Evolutionary conservation across 1,140 invertebrate genomes (phyloP), one percentile per base, ranked within the genome.

Genomic region (Brachionus asplanchnoidis): DNA sequence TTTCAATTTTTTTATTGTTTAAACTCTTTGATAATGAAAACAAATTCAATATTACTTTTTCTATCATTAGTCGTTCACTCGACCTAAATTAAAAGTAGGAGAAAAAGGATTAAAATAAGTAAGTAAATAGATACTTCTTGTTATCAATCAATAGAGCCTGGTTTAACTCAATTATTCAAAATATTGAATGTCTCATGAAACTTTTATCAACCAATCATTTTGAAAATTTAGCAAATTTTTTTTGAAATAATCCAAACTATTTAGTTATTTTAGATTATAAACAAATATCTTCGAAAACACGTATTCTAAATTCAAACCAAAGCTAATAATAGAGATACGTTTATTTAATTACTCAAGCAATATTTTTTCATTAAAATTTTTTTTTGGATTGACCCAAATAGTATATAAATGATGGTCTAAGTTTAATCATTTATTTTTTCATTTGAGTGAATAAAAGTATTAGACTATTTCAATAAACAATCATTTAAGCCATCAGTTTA

Each of bases 61-160:
- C 2, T 60, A 60, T 60, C 53, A 60, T 60, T 60, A 60, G 53
- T 20, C 17, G 53, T 60, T 60, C 20, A 60, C 1, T 60, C 53
- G 53, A 60, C 53, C 53, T 9, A 60, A 60, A 60, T 60, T 60
- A 9, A 26, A 17, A 60, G 20, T 9, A 20, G 20, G n/a, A 17
- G 53, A 60, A 60, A 53, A 60, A 20, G 90, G 89, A 85, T 85
- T 88, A 85, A 85, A 86, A 77, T 84, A 73, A 83, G 65, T 56
- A 84, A 70, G 50, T 36, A 85, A 36, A 85, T 73, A 70, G 50
- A 73, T 17, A 73, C n/a, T 44, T 44, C 23, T n/a, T 28, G 11
- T 28, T 17, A 73, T 44, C 68, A 73, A 73, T 73, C 26, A 73
- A 36, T 44, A 73, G 40, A 73, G 40, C 40, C 23, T 40, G 40